These are phyloP conservation scores for Conus betulinus DNA, from an alignment of 1,140 invertebrate genomes.

Conservation along the genomic window DNA sequence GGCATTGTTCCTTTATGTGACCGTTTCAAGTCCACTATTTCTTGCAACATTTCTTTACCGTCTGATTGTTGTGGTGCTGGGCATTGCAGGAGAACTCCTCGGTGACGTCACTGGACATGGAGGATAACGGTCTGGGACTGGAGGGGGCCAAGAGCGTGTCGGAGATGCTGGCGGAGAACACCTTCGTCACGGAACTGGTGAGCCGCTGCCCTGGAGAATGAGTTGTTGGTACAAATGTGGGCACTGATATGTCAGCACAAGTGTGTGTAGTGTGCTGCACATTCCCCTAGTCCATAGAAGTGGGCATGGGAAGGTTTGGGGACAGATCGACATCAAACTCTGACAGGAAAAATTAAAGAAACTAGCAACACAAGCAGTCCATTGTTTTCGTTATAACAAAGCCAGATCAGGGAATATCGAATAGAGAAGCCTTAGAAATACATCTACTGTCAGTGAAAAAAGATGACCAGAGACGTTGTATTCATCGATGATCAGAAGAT, in stretches of 20 bases:
- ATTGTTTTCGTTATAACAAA: too few species aligned
- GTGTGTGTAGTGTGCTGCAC: background rate
- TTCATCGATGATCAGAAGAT: too few species aligned
- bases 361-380: too few species aligned
- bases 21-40: too few species aligned
- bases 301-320: background rate
- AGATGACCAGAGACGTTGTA: too few species aligned
- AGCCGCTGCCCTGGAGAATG: background rate
- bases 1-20: too few species aligned
- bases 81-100: slow-evolving; percentile 62
- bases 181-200: slow-evolving; percentile 66
- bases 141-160: slow-evolving; percentile 59
- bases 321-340: background rate
- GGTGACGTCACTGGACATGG: slow-evolving; percentile 62
- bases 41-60: too few species aligned
- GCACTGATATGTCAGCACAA: background rate
- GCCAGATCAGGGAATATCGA: too few species aligned
- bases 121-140: slow-evolving; percentile 66
- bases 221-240: background rate
- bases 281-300: background rate
- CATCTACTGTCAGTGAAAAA: too few species aligned
- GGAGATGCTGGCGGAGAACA: slow-evolving; percentile 66
- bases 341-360: too few species aligned
- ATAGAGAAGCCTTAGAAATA: too few species aligned
- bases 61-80: too few species aligned